Evolutionary conservation across 1,140 invertebrate genomes (phyloP), one percentile per base, ranked within the genome.

Genomic region (Eriocheir sinensis): DNA sequence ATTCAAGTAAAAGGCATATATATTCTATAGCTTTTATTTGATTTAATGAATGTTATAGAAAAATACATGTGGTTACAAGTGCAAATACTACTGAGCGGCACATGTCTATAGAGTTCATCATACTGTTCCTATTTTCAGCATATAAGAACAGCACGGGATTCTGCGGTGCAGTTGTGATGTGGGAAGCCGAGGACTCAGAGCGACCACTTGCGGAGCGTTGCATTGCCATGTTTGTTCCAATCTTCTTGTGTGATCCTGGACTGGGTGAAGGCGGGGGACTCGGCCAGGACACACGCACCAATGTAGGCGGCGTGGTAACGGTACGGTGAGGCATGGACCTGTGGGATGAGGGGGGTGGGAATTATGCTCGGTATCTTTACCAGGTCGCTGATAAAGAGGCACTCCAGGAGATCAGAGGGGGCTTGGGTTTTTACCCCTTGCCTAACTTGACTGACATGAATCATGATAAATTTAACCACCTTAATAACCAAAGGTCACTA

Each of bases 301-400:
- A 98, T 96, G 96, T 97, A 98, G 2, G 97, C 97, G 41, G 97
- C 97, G 96, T 98, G 97, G 94, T 97, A 97, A 30, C 97, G 96
- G 96, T 97, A 97, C 2, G 97, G 97, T 27, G 97, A 97, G 3
- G 97, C 97, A 96, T 97, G 97, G 30, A 98, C 97, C 97, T 97
- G 95, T 34, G 96, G 92, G 34, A 86, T 21, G n/a, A 93, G 32
- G n/a, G n/a, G n/a, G n/a, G n/a, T n/a, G n/a, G n/a, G n/a, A n/a
- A n/a, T n/a, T n/a, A n/a, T n/a, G n/a, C n/a, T n/a, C n/a, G n/a
- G n/a, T n/a, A n/a, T n/a, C n/a, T n/a, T n/a, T n/a, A n/a, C n/a
- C n/a, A n/a, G n/a, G n/a, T n/a, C n/a, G n/a, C n/a, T n/a, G n/a
- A n/a, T n/a, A n/a, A n/a, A n/a, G n/a, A n/a, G n/a, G n/a, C n/a